Evolutionary conservation across 1,140 invertebrate genomes (phyloP), one percentile per base, ranked within the genome.

Genomic region (Atta cephalotes): DNA sequence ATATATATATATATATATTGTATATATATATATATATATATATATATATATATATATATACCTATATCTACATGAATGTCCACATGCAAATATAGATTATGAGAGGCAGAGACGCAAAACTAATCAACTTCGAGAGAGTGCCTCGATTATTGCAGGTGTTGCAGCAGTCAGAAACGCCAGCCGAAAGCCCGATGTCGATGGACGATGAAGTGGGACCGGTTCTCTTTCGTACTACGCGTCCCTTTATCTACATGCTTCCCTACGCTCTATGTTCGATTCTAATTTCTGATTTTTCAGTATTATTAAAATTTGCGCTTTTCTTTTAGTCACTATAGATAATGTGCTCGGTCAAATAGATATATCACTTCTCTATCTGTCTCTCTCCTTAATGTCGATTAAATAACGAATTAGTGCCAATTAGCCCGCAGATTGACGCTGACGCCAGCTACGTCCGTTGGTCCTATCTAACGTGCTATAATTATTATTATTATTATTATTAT

Each of bases 111-210:
- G 14, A 71, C 45, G n/a, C 25, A 60, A 82, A 82, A 90, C 89
- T 91, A 91, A 91, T 90, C 65, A 90, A 91, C 86, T 89, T 90
- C 35, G 62, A 88, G 79, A 86, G 66, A 78, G 76, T 87, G 80
- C 85, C 71, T 79, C 84, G 76, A 91, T 91, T 91, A 91, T 91
- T 91, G 65, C 90, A 91, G 90, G 88, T 91, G 72, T 89, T 87
- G 87, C 79, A 74, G 74, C 66, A 86, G 87, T 91, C 89, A 84
- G 89, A 82, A 91, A 89, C 80, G 87, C 76, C 85, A 89, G 89
- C 76, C 89, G 87, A 84, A 76, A 63, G 70, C 68, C 87, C 77
- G 87, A 86, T 88, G 87, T 86, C 62, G 84, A 89, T 49, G 81
- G 87, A 82, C 82, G 82, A 88, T 90, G 51, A 62, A 89, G 85